Conservation (phyloP, 2,113 vertebrate species). For the Lepus americanus region DNA sequence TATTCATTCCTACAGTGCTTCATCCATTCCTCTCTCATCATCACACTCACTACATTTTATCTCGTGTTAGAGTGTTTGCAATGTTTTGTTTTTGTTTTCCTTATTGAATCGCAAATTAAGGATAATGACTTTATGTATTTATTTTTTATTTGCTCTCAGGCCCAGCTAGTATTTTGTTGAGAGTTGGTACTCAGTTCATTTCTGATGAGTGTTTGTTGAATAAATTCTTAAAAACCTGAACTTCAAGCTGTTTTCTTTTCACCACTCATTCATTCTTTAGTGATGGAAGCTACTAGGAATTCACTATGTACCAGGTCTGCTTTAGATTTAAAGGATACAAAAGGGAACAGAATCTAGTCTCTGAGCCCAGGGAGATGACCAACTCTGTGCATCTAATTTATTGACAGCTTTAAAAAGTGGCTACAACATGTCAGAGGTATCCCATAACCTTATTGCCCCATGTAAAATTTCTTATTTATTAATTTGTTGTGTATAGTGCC, state of each 20-base stretch:
- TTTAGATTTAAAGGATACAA: not conserved
- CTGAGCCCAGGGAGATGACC: not conserved
- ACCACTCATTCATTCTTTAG: not conserved
- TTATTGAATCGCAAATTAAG: not conserved
- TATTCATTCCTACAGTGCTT: not conserved
- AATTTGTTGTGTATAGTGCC: not conserved
- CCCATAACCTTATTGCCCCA: not conserved
- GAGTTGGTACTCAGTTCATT: not conserved
- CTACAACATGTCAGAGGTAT: not conserved
- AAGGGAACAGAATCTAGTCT: not conserved
- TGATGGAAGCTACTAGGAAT: not conserved
- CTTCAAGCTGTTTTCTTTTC: not conserved
- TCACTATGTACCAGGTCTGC: not conserved
- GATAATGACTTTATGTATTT: not conserved
- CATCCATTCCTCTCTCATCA: not conserved
- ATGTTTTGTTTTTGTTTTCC: not conserved
- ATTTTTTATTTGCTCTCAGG: not conserved
- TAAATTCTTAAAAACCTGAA: slow-evolving; percentile 20
- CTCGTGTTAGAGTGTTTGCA: not conserved
- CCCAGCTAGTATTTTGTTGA: not conserved
- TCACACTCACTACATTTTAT: not conserved
- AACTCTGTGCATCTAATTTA: not conserved
- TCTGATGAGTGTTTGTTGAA: slow-evolving; percentile 3
- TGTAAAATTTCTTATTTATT: not conserved
- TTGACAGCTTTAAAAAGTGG: not conserved